phyloP scores from a whole-genome alignment of 1,140 invertebrate species.

The Goniozus legneri region DNA sequence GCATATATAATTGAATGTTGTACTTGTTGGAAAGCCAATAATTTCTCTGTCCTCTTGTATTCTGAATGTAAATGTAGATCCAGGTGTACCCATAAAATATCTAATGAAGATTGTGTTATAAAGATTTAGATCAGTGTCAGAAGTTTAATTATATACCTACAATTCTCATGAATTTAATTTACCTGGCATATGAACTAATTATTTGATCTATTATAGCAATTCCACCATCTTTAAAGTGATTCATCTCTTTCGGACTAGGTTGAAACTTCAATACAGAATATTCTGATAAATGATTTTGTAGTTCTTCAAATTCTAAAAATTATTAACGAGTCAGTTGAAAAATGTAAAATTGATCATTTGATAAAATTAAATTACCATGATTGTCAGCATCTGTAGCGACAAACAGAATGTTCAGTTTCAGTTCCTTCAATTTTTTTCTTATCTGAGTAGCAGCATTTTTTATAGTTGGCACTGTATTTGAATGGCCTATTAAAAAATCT shows the following conservation, averaged over 20 bases:
- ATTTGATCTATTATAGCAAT: conserved; percentile 95
- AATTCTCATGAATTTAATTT: conserved; percentile 12
- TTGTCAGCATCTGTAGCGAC: conserved; percentile 76
- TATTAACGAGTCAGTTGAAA: no score
- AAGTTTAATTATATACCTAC: conserved; percentile 3
- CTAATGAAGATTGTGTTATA: conserved; percentile 38
- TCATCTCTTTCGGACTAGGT: conserved; percentile 45
- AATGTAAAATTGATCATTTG: neutral
- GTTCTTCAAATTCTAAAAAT: conserved; percentile 55
- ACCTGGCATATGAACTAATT: conserved; percentile 83
- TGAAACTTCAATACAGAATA: conserved; percentile 54
- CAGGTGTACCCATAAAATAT: conserved; percentile 87
- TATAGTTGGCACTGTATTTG: conserved; percentile 69
- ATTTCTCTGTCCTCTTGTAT: conserved; percentile 98
- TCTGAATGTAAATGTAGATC: conserved; percentile 93
- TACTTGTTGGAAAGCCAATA: conserved; percentile 73
- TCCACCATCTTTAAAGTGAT: conserved; percentile 76
- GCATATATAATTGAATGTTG: conserved; percentile 90
- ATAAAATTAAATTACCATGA: conserved; percentile 29
- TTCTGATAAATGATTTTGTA: conserved; percentile 48
- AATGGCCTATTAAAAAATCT: conserved; percentile 74
- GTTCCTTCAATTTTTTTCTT: conserved; percentile 56
- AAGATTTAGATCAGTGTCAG: conserved; percentile 6
- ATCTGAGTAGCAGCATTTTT: conserved; percentile 71
- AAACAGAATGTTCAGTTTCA: conserved; percentile 67